Percentiles rank a stretch among this genome's conserved stretches.
Evolutionary conservation across 2,888 invertebrate species (phyloP).

Genomic region (Lycocerus yunnanus): DNA sequence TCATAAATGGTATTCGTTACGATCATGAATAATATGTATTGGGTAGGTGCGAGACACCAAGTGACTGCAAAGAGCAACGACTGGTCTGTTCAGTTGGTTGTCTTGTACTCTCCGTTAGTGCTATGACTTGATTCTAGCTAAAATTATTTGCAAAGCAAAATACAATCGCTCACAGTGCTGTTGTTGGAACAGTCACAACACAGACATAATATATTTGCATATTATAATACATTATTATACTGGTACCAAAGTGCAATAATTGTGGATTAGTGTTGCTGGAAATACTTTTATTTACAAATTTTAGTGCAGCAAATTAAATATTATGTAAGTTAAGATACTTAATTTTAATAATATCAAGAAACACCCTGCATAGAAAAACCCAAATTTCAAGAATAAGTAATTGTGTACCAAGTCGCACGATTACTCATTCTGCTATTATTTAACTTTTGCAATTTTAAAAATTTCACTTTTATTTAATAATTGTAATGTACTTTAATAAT

Average conservation of each 20-base stretch:
- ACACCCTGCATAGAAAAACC: background rate
- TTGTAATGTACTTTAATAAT: background rate
- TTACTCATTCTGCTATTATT: background rate
- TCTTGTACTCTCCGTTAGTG: background rate
- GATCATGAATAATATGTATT: background rate
- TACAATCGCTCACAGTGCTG: background rate
- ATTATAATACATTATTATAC: background rate
- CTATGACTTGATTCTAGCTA: background rate
- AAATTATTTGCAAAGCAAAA: background rate
- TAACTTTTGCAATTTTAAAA: background rate
- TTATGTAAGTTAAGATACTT: background rate
- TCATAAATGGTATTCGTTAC: constrained; percentile 1
- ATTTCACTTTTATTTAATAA: background rate
- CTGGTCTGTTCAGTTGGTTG: background rate
- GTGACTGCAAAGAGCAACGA: constrained; percentile 1
- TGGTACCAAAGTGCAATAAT: background rate
- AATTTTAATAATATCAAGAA: background rate
- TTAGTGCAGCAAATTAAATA: background rate
- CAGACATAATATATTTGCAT: background rate
- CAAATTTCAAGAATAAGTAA: background rate
- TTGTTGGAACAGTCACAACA: background rate
- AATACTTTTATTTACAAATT: background rate
- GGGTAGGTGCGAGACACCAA: background rate
- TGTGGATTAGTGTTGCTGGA: background rate
- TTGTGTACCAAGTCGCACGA: background rate